Percentiles rank a stretch among this genome's conserved stretches.
phyloP scores from a whole-genome alignment of 2,113 vertebrate species.

The Misgurnus mizolepis region DNA sequence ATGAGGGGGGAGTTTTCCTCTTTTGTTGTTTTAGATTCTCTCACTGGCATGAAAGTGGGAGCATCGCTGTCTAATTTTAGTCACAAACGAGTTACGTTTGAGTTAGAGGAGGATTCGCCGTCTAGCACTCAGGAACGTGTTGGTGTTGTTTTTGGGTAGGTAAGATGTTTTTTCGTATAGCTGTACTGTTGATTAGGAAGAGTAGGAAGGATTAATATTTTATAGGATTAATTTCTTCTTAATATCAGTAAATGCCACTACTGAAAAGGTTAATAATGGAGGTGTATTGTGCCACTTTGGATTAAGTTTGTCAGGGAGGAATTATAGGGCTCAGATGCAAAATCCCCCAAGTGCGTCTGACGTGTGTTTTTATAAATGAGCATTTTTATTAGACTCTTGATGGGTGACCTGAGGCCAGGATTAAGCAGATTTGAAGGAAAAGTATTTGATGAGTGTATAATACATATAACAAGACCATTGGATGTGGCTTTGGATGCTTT shows the following conservation, averaged over 20 bases:
- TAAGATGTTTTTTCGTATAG: not conserved
- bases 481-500: too few relatives aligned
- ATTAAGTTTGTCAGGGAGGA: too few relatives aligned
- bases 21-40: constrained; percentile 16
- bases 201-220: constrained; percentile 58
- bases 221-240: constrained; percentile 73
- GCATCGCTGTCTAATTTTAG: not conserved
- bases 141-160: not conserved
- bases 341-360: too few relatives aligned
- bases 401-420: too few relatives aligned
- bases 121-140: not conserved
- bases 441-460: too few relatives aligned
- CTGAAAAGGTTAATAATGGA: constrained; percentile 58
- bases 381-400: too few relatives aligned
- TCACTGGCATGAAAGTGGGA: not conserved
- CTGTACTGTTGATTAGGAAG: not conserved
- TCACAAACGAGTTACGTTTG: not conserved
- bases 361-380: too few relatives aligned
- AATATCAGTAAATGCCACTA: constrained; percentile 65
- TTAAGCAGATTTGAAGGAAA: too few relatives aligned
- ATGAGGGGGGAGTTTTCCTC: not conserved
- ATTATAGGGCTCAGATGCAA: too few relatives aligned
- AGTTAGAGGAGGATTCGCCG: not conserved
- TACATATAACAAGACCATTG: too few relatives aligned
- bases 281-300: too few relatives aligned